Evolutionary conservation across 2,888 invertebrate genomes (phyloP).

Genomic region (Gnatocerus cornutus): DNA sequence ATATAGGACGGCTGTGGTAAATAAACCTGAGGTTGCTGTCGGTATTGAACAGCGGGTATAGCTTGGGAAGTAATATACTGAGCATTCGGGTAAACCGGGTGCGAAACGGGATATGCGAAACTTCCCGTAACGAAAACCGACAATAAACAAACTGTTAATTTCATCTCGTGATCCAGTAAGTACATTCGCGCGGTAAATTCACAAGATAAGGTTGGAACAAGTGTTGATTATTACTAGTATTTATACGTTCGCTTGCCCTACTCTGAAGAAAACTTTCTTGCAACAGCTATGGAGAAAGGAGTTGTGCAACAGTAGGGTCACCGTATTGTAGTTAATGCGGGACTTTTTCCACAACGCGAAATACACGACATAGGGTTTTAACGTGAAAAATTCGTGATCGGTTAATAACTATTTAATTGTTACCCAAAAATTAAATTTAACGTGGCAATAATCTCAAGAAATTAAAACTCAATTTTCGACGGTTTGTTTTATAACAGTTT

Average conservation of each 20-base stretch:
- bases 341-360: conserved; percentile 36
- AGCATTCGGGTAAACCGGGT: conserved; percentile 58
- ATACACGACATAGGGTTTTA: conserved; percentile 22
- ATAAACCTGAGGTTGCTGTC: conserved; percentile 47
- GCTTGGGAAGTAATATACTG: conserved; percentile 59
- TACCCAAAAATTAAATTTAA: neutral
- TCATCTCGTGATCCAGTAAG: conserved; percentile 40
- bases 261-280: conserved; percentile 50
- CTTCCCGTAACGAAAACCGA: conserved; percentile 50
- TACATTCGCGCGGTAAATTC: conserved; percentile 43
- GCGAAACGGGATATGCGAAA: conserved; percentile 58
- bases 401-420: neutral
- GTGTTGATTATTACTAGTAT: conserved; percentile 51
- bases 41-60: conserved; percentile 54
- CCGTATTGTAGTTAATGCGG: conserved; percentile 51
- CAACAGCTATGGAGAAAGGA: conserved; percentile 52
- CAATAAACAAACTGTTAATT: conserved; percentile 55
- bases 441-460: too few species aligned
- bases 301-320: conserved; percentile 54
- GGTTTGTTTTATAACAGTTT: too few species aligned
- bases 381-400: conserved; percentile 32
- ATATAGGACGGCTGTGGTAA: conserved; percentile 42
- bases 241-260: conserved; percentile 55
- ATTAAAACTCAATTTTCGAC: too few species aligned
- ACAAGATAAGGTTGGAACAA: conserved; percentile 48